Evolutionary conservation across 2,888 invertebrate genomes (phyloP), one percentile per base, ranked within the genome.

Genomic region (Micoletzkya japonica): DNA sequence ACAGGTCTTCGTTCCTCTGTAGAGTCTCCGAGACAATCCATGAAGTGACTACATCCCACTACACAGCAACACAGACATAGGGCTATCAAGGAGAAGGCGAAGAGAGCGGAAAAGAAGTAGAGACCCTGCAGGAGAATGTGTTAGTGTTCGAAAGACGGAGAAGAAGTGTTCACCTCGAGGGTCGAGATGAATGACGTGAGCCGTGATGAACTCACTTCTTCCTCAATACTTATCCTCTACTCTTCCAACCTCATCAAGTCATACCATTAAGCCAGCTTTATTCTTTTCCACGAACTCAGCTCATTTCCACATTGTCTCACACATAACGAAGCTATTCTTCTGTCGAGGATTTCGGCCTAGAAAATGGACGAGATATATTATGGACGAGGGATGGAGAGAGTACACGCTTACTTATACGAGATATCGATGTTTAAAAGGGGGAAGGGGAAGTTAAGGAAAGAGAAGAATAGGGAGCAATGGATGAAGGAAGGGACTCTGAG

Each of bases 61-160:
- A 73, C 71, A 68, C 73, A 73, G 44, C 69, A 67, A 37, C 71
- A 73, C 56, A 70, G 59, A 34, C 71, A 59, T 10, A 64, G 32
- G 17, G 73, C 71, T 20, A 68, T 61, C 17, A 73, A 52, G 44
- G 72, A 69, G 49, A 72, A 70, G 44, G 71, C 71, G 61, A 72
- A 71, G 14, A 71, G 72, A 20, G 71, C 72, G 4, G 73, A 70
- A 63, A 73, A 73, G 68, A 73, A 73, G 36, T 73, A 73, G 32
- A 73, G 70, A 44, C 73, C 73, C 73, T 73, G 67, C n/a, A 72
- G 4, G 37, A n/a, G 36, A 24, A 1, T 52, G 17, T 32, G 30
- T 39, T 39, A 34, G 26, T 32, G 20, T 6, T 17, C 39, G 44
- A 37, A 17, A 39, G 39, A 39, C 17, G 17, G 39, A 10, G 39